Percentiles rank a stretch among this genome's conserved stretches.
Conservation (phyloP, 2,888 invertebrate genomes). For the Villa cingulata region DNA sequence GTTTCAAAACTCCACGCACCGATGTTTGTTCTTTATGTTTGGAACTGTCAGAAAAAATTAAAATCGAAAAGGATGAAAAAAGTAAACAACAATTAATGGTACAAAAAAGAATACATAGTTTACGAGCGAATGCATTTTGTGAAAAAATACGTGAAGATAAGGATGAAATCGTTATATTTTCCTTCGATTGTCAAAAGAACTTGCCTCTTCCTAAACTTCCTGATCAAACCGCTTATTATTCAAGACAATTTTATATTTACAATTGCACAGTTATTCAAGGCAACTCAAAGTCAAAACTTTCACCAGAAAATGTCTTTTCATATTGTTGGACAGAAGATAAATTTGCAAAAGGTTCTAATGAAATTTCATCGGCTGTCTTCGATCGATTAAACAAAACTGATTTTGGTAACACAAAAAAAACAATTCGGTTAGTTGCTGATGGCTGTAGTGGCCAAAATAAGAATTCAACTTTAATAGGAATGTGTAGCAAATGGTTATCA, state of each 20-base stretch:
- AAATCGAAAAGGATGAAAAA: constrained; percentile 1
- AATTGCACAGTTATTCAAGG: constrained; percentile 20
- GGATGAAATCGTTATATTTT: constrained; percentile 14
- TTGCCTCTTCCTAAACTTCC: constrained; percentile 20
- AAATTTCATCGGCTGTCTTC: constrained; percentile 22
- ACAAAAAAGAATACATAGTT: constrained; percentile 14
- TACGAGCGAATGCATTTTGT: constrained; percentile 17
- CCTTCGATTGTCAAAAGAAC: constrained; percentile 25
- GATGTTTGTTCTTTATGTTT: constrained; percentile 14
- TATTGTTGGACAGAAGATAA: constrained; percentile 24
- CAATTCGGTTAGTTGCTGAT: constrained; percentile 21
- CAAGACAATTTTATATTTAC: constrained; percentile 20
- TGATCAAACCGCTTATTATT: constrained; percentile 22
- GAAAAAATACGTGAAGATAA: constrained; percentile 12
- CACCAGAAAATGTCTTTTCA: constrained; percentile 15
- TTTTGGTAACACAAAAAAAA: not conserved
- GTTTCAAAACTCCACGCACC: constrained; percentile 13
- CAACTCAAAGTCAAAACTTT: constrained; percentile 12
- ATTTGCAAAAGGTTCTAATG: constrained; percentile 21
- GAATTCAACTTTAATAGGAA: constrained; percentile 19
- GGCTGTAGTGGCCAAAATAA: constrained; percentile 24
- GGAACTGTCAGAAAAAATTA: constrained; percentile 3
- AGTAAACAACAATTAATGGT: constrained; percentile 7
- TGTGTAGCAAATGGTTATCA: constrained; percentile 17
- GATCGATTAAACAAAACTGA: no score